Evolutionary conservation across 2,888 invertebrate genomes (phyloP).

Genomic region (Drosophila mercatorum): DNA sequence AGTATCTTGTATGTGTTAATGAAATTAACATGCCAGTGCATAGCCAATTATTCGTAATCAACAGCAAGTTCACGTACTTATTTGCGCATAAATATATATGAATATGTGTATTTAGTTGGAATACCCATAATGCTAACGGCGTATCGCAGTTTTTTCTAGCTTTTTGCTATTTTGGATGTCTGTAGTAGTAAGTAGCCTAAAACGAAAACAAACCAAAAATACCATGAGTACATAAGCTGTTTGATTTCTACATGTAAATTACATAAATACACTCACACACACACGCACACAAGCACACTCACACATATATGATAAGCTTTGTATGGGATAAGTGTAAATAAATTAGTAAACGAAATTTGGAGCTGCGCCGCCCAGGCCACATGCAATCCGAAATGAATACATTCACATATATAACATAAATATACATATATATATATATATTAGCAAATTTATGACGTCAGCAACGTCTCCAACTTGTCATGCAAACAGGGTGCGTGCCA

Average conservation of each 20-base stretch:
- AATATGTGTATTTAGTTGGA: slow-evolving; percentile 13
- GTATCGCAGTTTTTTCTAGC: slow-evolving; percentile 66
- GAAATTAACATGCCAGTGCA: slow-evolving; percentile 69
- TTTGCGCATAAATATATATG: slow-evolving; percentile 43
- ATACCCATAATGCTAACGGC: slow-evolving; percentile 51
- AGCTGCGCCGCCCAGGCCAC: slow-evolving; percentile 30
- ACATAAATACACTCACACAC: slow-evolving; percentile 34
- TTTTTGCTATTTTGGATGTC: slow-evolving; percentile 76
- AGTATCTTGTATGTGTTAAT: slow-evolving; percentile 56
- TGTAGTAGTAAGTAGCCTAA: slow-evolving; percentile 71
- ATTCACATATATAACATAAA: background rate
- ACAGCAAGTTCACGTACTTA: slow-evolving; percentile 28
- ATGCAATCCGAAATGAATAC: slow-evolving; percentile 20
- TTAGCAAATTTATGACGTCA: slow-evolving; percentile 37
- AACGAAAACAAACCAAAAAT: slow-evolving; percentile 8
- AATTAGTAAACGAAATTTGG: slow-evolving; percentile 22
- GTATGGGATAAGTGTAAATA: slow-evolving; percentile 62
- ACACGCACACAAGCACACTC: slow-evolving; percentile 9
- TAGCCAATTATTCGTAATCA: slow-evolving; percentile 66
- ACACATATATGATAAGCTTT: slow-evolving; percentile 41
- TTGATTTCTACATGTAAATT: slow-evolving; percentile 64
- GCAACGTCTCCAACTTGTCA: slow-evolving; percentile 12
- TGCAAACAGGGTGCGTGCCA: slow-evolving; percentile 34
- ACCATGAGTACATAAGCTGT: slow-evolving; percentile 22
- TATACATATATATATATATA: slow-evolving; percentile 7